Conservation (phyloP, 2,113 vertebrate species). For the Nansenia antarctica region DNA sequence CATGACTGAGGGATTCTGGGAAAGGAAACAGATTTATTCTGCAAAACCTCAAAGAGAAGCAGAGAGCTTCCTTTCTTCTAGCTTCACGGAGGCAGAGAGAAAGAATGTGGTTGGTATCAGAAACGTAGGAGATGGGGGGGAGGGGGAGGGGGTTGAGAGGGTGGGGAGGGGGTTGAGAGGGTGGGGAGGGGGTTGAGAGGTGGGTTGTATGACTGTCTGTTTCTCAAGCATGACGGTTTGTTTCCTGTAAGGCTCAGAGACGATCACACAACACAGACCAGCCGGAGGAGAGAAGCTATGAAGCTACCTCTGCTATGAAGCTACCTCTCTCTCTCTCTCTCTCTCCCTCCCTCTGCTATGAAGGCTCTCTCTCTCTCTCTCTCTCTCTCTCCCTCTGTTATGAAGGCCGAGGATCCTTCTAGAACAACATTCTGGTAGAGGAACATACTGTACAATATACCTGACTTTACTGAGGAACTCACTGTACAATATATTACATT, state of each 20-base stretch:
- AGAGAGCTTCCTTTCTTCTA: conserved; percentile 1
- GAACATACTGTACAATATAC: neutral
- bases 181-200: conserved; percentile 45
- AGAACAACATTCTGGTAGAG: neutral
- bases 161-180: neutral
- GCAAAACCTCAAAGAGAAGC: too few relatives aligned
- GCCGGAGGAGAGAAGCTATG: conserved; percentile 52
- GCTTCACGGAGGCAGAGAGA: conserved; percentile 15
- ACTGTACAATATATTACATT: too few relatives aligned
- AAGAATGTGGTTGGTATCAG: neutral
- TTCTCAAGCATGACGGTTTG: conserved; percentile 49
- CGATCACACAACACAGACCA: conserved; percentile 55
- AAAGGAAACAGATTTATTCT: conserved; percentile 46
- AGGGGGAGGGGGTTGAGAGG: neutral
- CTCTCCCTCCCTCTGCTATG: too few relatives aligned
- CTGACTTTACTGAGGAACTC: neutral
- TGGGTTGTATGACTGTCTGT: conserved; percentile 39
- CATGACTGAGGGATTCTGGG: conserved; percentile 34
- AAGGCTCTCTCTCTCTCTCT: too few relatives aligned
- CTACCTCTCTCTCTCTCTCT: too few relatives aligned
- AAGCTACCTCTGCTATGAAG: too few relatives aligned
- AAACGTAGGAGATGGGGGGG: conserved; percentile 9
- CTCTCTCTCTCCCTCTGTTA: conserved; percentile 33
- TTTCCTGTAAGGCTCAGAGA: conserved; percentile 62
- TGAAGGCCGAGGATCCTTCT: conserved; percentile 35